phyloP scores from a whole-genome alignment of 1,140 invertebrate genomes.

The Bombus picipes region DNA sequence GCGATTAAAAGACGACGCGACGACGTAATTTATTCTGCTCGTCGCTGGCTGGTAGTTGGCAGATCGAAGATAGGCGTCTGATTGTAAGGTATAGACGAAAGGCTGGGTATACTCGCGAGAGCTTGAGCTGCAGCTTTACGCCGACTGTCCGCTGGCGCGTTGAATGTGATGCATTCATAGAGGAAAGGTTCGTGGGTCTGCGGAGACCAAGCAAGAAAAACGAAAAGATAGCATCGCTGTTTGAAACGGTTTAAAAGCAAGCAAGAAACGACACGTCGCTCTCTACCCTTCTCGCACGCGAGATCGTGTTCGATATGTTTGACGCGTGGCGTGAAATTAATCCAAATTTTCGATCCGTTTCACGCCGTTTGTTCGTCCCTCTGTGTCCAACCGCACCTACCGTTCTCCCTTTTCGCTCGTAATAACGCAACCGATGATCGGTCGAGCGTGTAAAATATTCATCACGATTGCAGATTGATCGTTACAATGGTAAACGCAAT shows the following conservation, averaged over 20 bases:
- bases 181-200: constrained; percentile 17
- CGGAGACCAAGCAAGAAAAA: constrained; percentile 49
- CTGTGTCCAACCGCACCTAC: no score
- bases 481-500: neutral
- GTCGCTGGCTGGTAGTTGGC: neutral
- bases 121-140: neutral
- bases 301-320: constrained; percentile 50
- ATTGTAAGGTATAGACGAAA: neutral
- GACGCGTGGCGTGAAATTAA: constrained; percentile 14
- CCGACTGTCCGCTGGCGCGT: constrained; percentile 19
- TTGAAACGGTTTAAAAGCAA: constrained; percentile 61
- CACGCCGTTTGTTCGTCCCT: neutral
- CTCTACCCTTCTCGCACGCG: neutral
- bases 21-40: neutral
- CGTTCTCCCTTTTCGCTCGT: neutral
- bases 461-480: constrained; percentile 26
- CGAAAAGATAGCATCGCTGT: constrained; percentile 61
- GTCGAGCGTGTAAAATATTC: constrained; percentile 36
- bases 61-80: neutral
- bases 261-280: constrained; percentile 41
- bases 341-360: constrained; percentile 30
- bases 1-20: neutral
- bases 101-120: neutral
- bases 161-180: constrained; percentile 60
- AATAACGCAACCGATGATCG: constrained; percentile 21